These are phyloP conservation scores for Atherinosoma microstoma DNA, from an alignment of 2,797 vertebrate species.

Conservation along the genomic window DNA sequence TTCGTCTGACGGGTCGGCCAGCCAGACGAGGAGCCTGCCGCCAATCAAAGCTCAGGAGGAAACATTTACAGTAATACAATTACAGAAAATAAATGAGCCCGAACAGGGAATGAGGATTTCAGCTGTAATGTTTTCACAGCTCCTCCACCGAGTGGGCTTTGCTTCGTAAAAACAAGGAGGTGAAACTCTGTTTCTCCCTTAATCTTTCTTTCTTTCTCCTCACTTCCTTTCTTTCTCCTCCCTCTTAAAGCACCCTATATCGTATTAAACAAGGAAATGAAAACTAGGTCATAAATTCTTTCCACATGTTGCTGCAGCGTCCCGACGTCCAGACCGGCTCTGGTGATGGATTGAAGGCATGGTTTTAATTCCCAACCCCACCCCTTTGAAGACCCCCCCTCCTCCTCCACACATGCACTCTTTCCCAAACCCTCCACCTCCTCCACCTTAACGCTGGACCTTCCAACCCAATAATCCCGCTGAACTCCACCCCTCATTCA, in stretches of 20 bases:
- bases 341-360: constrained; percentile 82
- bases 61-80: constrained; percentile 52
- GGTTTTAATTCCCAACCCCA: constrained; percentile 76
- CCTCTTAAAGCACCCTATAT: constrained; percentile 63
- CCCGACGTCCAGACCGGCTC: constrained; percentile 73
- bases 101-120: constrained; percentile 1
- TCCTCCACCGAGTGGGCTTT: neutral
- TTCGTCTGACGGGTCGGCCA: constrained; percentile 9
- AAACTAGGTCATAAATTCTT: constrained; percentile 88
- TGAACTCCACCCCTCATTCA: constrained; percentile 49
- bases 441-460: constrained; percentile 39
- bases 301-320: constrained; percentile 83
- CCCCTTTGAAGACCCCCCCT: constrained; percentile 30
- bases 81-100: constrained; percentile 34
- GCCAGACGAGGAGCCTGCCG: constrained; percentile 7
- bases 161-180: constrained; percentile 42
- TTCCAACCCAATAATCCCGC: constrained; percentile 60
- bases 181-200: constrained; percentile 41
- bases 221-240: constrained; percentile 47
- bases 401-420: constrained; percentile 5
- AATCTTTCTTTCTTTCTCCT: constrained; percentile 42
- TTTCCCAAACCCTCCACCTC: neutral
- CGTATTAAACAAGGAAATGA: constrained; percentile 85
- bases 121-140: constrained; percentile 13
- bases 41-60: constrained; percentile 53